phyloP scores from a whole-genome alignment of 2,888 invertebrate genomes.

The Choreutis nemorana region DNA sequence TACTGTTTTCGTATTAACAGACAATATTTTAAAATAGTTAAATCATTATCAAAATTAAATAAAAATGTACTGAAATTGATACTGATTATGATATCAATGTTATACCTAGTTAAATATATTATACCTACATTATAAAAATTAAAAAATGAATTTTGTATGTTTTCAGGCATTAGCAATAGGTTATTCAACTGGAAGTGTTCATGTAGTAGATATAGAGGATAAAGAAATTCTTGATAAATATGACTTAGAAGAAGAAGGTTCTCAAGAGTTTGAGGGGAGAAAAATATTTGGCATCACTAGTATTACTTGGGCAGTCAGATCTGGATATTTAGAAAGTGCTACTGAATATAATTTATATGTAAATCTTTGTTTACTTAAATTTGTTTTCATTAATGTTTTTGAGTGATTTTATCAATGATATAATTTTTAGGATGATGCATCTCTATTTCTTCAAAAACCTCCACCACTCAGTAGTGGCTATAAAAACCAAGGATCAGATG shows the following conservation, averaged over 20 bases:
- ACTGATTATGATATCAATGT: neutral
- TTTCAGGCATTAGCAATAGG: constrained; percentile 73
- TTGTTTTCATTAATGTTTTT: constrained; percentile 1
- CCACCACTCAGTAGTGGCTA: constrained; percentile 63
- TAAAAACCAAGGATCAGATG: constrained; percentile 58
- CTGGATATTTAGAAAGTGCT: constrained; percentile 48
- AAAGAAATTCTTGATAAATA: constrained; percentile 78
- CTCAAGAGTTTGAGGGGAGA: constrained; percentile 45
- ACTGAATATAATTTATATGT: constrained; percentile 54
- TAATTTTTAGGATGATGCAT: constrained; percentile 47
- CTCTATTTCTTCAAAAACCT: constrained; percentile 65
- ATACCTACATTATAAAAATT: neutral
- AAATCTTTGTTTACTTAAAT: constrained; percentile 16
- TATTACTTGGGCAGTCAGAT: constrained; percentile 74
- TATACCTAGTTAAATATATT: neutral
- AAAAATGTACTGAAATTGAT: too few relatives aligned
- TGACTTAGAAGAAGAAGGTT: constrained; percentile 42
- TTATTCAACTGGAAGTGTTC: constrained; percentile 74
- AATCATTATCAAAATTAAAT: too few relatives aligned
- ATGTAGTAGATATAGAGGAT: constrained; percentile 85
- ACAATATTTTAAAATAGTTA: too few relatives aligned
- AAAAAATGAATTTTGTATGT: neutral
- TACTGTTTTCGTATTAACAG: neutral
- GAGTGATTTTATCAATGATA: neutral
- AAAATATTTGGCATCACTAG: constrained; percentile 73